Evolutionary conservation across 2,797 vertebrate genomes (phyloP), one percentile per base, ranked within the genome.

Genomic region (Graptemys geographica): DNA sequence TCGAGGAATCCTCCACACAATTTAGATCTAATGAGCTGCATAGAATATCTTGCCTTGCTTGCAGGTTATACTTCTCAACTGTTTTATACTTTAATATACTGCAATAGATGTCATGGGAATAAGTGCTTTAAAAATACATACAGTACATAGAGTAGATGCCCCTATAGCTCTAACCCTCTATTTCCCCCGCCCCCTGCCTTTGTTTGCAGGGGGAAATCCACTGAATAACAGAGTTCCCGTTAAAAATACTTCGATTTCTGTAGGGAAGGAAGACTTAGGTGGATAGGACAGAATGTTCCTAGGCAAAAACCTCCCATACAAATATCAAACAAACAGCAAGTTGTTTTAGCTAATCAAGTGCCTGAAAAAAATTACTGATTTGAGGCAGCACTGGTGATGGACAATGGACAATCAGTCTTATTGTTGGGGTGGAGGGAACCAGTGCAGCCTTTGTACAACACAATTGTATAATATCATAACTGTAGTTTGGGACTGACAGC

Each of bases 401-500:
- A 90, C 88, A 93, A 93, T 90, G 72, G 84, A 90, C 87, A 93
- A 93, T 86, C 74, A 41, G 56, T 52, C 69, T 59, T 83, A 93
- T 93, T 93, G 84, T 93, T 79, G 44, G 72, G 57, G 11, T n/a
- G 81, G 57, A 90, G 52, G 23, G 72, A 93, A 87, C 33, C 74
- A 83, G 81, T 52, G 53, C 51, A 79, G 84, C 47, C 84, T 83
- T 79, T 59, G 52, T 3, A 59, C 72, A 79, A 57, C 52, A n/a
- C 79, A 79, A 33, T 52, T 56, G 59, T 83, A 87, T 72, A 79
- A 89, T 89, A 89, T 72, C 74, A 86, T 93, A 83, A 86, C 74
- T 83, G 57, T 31, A 83, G 59, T 81, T 79, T 33, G 49, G 74
- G 57, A 83, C 79, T 93, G 57, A 79, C 12, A 33, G 69, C 56